phyloP scores from a whole-genome alignment of 2,113 vertebrate species.

The Taurulus bubalis region DNA sequence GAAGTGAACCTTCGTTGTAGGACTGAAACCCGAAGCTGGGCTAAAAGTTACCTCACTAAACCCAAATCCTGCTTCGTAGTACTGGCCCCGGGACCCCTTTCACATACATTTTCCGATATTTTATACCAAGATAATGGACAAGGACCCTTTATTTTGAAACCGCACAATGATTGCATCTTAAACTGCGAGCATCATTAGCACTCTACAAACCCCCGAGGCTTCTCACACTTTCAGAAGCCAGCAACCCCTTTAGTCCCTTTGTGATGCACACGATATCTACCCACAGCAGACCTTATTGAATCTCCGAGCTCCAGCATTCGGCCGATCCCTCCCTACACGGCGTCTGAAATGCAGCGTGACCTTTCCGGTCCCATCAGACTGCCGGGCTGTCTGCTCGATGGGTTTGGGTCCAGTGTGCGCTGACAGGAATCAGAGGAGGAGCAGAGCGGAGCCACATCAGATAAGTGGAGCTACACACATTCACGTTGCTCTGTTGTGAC shows the following conservation, averaged over 20 bases:
- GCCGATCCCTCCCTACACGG: constrained; percentile 54
- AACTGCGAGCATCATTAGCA: constrained; percentile 54
- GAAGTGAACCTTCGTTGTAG: too few relatives aligned
- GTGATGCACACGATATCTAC: constrained; percentile 41
- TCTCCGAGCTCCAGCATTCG: constrained; percentile 52
- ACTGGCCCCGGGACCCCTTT: not conserved
- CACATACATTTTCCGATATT: not conserved
- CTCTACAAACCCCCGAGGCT: constrained; percentile 21
- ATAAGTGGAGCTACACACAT: constrained; percentile 56
- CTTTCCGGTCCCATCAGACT: constrained; percentile 70
- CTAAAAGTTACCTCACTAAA: not conserved
- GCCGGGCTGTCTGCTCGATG: constrained; percentile 69
- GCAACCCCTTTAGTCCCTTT: constrained; percentile 38
- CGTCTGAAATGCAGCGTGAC: constrained; percentile 77
- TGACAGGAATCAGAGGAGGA: constrained; percentile 71
- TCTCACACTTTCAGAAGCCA: constrained; percentile 46
- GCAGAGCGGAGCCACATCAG: constrained; percentile 42
- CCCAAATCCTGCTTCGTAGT: too few relatives aligned
- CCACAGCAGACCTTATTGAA: constrained; percentile 63
- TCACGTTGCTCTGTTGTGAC: constrained; percentile 57
- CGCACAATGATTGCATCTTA: constrained; percentile 39
- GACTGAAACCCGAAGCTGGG: too few relatives aligned
- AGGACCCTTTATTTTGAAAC: constrained; percentile 49
- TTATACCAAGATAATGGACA: not conserved
- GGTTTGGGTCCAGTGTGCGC: constrained; percentile 66